A percentile compares a stretch with the other conserved stretches of the same genome.
Conservation (phyloP, 2,888 invertebrate species). For the Hermodice carunculata region DNA sequence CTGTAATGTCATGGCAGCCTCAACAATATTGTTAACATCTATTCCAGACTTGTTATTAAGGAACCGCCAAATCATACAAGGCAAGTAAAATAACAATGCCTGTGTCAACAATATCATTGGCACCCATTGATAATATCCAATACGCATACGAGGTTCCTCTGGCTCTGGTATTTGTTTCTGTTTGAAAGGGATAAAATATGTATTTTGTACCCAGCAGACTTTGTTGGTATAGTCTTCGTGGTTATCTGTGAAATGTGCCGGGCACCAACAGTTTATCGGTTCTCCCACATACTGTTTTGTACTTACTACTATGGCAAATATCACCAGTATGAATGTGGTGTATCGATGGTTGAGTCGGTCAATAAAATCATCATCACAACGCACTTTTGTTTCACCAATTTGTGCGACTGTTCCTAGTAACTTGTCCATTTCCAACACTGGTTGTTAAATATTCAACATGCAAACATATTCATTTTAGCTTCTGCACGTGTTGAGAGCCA, state of each 20-base stretch:
- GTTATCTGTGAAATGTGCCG: conserved; percentile 72
- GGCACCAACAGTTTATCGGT: conserved; percentile 88
- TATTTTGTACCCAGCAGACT: conserved; percentile 73
- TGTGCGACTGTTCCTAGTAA: conserved; percentile 21
- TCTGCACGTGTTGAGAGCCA: too few species aligned
- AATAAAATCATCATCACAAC: conserved; percentile 69
- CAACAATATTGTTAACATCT: conserved; percentile 43
- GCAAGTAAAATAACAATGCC: conserved; percentile 72
- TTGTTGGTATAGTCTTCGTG: conserved; percentile 73
- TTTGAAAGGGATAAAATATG: conserved; percentile 71
- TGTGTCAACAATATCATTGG: conserved; percentile 71
- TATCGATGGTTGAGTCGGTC: conserved; percentile 71
- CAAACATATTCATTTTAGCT: too few species aligned
- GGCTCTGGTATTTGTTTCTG: conserved; percentile 67
- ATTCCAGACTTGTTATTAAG: conserved; percentile 68
- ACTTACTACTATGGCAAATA: conserved; percentile 92
- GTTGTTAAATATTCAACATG: too few species aligned
- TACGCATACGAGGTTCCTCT: conserved; percentile 65
- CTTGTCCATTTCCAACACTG: too few species aligned
- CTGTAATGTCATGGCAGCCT: conserved; percentile 31
- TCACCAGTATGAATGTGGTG: conserved; percentile 81
- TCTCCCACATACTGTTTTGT: conserved; percentile 95
- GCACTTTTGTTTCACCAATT: conserved; percentile 37
- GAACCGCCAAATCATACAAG: conserved; percentile 71
- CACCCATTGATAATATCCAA: conserved; percentile 71